These are phyloP conservation scores for Gymnodraco acuticeps DNA, from an alignment of 2,797 vertebrate species.

Conservation along the genomic window DNA sequence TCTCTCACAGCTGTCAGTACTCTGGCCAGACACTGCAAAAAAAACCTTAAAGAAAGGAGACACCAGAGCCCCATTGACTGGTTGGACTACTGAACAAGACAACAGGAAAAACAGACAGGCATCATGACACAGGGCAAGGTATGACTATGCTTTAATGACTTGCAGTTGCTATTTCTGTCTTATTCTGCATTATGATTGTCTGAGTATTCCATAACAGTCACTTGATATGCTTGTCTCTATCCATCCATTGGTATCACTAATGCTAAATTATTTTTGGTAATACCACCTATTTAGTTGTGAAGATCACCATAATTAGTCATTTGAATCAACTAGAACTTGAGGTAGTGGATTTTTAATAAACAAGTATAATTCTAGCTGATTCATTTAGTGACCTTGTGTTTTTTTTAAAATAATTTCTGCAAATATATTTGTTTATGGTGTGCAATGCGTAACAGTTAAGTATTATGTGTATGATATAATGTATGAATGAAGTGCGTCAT, in stretches of 20 bases:
- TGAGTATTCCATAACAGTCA: conserved; percentile 41
- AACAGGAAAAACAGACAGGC: conserved; percentile 20
- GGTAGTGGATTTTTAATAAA: neutral
- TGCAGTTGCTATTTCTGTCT: neutral
- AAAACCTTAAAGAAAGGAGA: conserved; percentile 25
- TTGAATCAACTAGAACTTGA: neutral
- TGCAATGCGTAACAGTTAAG: neutral
- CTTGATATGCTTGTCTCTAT: neutral
- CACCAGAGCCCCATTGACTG: conserved; percentile 20
- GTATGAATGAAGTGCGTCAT: conserved; percentile 54
- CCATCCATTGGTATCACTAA: neutral
- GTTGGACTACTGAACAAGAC: conserved; percentile 11
- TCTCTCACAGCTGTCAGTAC: conserved; percentile 11
- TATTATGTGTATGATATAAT: neutral
- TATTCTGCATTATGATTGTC: neutral
- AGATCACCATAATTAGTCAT: neutral
- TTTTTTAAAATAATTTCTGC: too few relatives aligned
- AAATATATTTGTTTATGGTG: neutral
- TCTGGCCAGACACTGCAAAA: conserved; percentile 15
- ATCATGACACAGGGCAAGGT: conserved; percentile 87
- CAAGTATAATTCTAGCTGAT: neutral
- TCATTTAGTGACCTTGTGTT: neutral
- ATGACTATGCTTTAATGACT: conserved; percentile 34
- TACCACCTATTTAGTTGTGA: neutral
- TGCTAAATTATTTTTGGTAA: neutral